Conservation (phyloP, 2,113 vertebrate species). For the Solea solea region DNA sequence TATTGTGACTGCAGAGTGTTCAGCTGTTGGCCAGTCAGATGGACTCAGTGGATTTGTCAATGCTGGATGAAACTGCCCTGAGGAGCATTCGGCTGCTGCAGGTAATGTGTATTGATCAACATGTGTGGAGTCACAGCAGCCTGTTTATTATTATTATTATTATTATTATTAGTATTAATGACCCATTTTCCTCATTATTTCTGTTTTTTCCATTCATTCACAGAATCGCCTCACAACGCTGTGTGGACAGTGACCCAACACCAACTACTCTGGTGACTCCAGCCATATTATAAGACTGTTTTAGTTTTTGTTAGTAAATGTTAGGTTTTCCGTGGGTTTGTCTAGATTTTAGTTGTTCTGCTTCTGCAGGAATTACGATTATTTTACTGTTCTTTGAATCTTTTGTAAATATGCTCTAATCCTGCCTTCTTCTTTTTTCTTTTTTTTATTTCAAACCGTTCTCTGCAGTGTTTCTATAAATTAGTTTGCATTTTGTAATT, state of each 20-base stretch:
- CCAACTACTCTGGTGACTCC: not conserved
- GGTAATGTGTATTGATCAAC: slow-evolving; percentile 47
- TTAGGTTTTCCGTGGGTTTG: not conserved
- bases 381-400: slow-evolving; percentile 4
- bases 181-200: not conserved
- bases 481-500: not conserved
- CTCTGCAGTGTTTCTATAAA: not conserved
- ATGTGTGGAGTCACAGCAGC: not conserved
- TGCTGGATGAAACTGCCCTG: slow-evolving; percentile 71
- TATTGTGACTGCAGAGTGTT: slow-evolving; percentile 69
- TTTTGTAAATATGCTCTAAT: slow-evolving; percentile 16
- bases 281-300: not conserved
- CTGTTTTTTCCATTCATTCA: not conserved
- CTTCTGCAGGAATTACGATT: not conserved
- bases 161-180: not conserved
- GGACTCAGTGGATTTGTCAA: slow-evolving; percentile 77
- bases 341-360: not conserved
- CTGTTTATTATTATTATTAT: too few species aligned
- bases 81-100: slow-evolving; percentile 77
- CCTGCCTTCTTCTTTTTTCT: not conserved
- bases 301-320: not conserved
- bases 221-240: slow-evolving; percentile 77
- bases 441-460: not conserved
- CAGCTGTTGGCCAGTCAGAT: slow-evolving; percentile 83
- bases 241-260: slow-evolving; percentile 56